Conservation (phyloP, 2,797 vertebrate species). For the Rhynchotus rufescens region DNA sequence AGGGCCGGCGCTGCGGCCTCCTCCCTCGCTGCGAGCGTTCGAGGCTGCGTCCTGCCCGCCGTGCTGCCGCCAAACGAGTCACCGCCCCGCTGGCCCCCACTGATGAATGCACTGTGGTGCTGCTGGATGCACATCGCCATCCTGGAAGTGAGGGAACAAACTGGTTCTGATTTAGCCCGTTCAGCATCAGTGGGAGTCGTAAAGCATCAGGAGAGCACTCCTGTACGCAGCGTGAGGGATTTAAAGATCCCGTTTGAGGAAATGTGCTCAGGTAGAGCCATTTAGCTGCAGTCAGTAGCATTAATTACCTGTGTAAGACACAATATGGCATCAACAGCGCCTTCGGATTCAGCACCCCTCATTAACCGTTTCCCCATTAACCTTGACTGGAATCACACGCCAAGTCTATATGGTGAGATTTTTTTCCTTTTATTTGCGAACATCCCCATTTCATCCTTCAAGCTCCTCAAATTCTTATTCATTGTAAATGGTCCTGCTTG, state of each 20-base stretch:
- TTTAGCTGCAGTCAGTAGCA: constrained; percentile 74
- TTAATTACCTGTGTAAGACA: constrained; percentile 82
- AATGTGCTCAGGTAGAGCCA: constrained; percentile 74
- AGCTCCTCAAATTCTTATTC: constrained; percentile 80
- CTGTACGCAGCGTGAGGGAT: constrained; percentile 64
- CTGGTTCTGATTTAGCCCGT: constrained; percentile 60
- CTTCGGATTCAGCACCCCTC: constrained; percentile 81
- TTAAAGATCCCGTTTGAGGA: constrained; percentile 73
- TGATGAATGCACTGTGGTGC: constrained; percentile 37
- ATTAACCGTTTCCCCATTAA: constrained; percentile 84
- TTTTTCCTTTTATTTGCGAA: constrained; percentile 78
- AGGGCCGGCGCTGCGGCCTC: too few relatives aligned
- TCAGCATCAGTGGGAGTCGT: constrained; percentile 63
- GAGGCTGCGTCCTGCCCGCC: not conserved
- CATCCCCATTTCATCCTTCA: constrained; percentile 79
- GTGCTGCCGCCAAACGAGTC: constrained; percentile 23
- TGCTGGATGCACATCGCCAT: constrained; percentile 64
- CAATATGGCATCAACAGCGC: constrained; percentile 76
- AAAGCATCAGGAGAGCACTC: constrained; percentile 66
- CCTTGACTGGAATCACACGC: constrained; percentile 80
- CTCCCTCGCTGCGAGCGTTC: not conserved
- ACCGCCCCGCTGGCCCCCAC: not conserved
- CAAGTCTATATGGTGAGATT: constrained; percentile 69
- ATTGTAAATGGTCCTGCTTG: constrained; percentile 80
- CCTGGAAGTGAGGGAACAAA: constrained; percentile 55